Percentiles rank a stretch among this genome's conserved stretches.
Evolutionary conservation across 2,888 invertebrate genomes (phyloP).

Genomic region (Panzeria rudis): DNA sequence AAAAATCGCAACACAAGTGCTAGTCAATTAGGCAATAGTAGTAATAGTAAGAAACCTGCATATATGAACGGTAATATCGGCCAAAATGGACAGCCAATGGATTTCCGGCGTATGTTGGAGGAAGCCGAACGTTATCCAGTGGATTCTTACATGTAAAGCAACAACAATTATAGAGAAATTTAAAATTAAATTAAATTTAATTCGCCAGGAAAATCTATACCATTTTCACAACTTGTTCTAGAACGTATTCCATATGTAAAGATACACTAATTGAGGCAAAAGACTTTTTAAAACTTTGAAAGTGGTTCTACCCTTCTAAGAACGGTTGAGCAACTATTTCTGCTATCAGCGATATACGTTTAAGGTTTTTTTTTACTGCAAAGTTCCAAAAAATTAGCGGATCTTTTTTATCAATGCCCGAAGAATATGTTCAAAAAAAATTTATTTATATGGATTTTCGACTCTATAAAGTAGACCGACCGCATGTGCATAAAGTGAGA

Average conservation of each 20-base stretch:
- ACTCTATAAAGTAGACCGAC: too few relatives aligned
- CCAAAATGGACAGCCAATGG: slow-evolving; percentile 78
- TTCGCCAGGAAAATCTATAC: background rate
- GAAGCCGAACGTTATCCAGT: slow-evolving; percentile 83
- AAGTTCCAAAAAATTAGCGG: too few relatives aligned
- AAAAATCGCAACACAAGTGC: slow-evolving; percentile 78
- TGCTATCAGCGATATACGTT: too few relatives aligned
- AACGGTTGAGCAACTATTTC: too few relatives aligned
- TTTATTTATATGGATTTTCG: too few relatives aligned
- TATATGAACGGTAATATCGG: slow-evolving; percentile 80
- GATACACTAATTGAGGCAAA: background rate
- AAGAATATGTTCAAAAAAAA: too few relatives aligned
- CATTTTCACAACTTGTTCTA: background rate
- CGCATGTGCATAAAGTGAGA: too few relatives aligned
- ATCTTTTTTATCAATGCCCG: too few relatives aligned
- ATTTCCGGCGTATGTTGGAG: slow-evolving; percentile 82
- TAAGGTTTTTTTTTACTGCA: too few relatives aligned
- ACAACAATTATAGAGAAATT: background rate
- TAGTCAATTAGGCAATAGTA: slow-evolving; percentile 69
- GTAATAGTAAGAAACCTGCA: slow-evolving; percentile 69
- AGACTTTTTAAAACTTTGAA: background rate
- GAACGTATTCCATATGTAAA: background rate
- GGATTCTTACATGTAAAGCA: slow-evolving; percentile 81
- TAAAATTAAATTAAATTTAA: background rate
- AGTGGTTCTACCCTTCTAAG: too few relatives aligned